Evolutionary conservation across 2,888 invertebrate species (phyloP).

Genomic region (Acronicta alni): DNA sequence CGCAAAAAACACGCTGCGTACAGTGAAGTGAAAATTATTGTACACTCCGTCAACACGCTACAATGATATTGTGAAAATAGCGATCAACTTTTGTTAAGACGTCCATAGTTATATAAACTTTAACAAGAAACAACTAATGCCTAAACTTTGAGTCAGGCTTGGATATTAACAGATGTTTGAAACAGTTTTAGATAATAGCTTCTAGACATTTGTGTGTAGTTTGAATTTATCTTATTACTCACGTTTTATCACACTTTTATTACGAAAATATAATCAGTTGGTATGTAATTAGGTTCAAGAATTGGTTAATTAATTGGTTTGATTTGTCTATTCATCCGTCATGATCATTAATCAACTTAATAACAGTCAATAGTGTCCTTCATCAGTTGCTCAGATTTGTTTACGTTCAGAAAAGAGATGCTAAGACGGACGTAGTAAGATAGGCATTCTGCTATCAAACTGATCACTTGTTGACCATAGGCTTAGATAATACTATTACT

Average conservation of each 20-base stretch:
- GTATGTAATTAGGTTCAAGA: slow-evolving; percentile 17
- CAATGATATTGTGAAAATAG: slow-evolving; percentile 26
- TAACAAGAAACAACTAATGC: slow-evolving; percentile 24
- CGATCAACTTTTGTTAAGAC: slow-evolving; percentile 16
- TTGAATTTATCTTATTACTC: slow-evolving; percentile 30
- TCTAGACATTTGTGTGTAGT: slow-evolving; percentile 8
- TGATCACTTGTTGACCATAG: background rate
- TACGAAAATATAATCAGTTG: slow-evolving; percentile 12
- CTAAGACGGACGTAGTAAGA: background rate
- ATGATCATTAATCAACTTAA: slow-evolving; percentile 20
- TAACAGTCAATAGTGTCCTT: slow-evolving; percentile 7
- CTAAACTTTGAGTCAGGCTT: slow-evolving; percentile 39
- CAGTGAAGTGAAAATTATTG: slow-evolving; percentile 22
- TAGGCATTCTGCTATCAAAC: background rate
- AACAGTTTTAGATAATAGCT: slow-evolving; percentile 16
- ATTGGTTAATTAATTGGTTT: slow-evolving; percentile 8
- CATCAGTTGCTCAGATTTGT: slow-evolving; percentile 6
- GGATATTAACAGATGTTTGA: slow-evolving; percentile 31
- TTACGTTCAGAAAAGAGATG: background rate
- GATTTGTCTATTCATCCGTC: background rate
- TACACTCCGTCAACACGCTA: slow-evolving; percentile 9
- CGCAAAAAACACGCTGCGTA: slow-evolving; percentile 24
- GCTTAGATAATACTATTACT: too few relatives aligned
- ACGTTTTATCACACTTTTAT: slow-evolving; percentile 11
- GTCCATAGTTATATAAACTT: slow-evolving; percentile 17